Percentiles rank a stretch among this genome's conserved stretches.
Evolutionary conservation across 1,140 invertebrate species (phyloP).

Genomic region (Cydia splendana): DNA sequence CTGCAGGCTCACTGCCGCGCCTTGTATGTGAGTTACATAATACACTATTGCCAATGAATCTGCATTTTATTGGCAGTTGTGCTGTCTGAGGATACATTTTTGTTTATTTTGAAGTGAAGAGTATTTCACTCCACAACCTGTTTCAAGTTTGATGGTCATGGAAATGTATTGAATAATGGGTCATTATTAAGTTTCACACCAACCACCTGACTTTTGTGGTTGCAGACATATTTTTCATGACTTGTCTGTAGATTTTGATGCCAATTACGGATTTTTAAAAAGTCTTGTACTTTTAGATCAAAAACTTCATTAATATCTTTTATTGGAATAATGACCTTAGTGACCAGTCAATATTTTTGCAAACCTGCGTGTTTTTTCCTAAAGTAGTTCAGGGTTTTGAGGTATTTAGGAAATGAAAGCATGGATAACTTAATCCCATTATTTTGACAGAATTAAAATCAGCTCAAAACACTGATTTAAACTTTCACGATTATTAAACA

Average conservation of each 20-base stretch:
- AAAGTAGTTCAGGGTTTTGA: too few species aligned
- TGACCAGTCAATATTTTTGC: too few species aligned
- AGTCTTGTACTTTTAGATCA: too few species aligned
- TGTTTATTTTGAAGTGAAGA: not conserved
- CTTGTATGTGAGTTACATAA: slow-evolving; percentile 19
- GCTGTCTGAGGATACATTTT: not conserved
- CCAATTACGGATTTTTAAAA: not conserved
- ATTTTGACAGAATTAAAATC: too few species aligned
- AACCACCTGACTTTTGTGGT: not conserved
- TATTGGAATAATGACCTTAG: too few species aligned
- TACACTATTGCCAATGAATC: slow-evolving; percentile 10
- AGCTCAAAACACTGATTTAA: too few species aligned
- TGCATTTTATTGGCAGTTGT: slow-evolving; percentile 33
- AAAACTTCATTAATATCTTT: too few species aligned
- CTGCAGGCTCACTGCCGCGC: slow-evolving; percentile 3
- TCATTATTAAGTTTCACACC: not conserved
- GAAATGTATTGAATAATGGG: not conserved
- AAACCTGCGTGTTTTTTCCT: too few species aligned
- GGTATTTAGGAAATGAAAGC: too few species aligned
- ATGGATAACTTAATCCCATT: too few species aligned
- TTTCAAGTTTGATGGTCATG: not conserved
- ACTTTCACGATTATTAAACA: too few species aligned
- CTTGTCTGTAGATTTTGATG: not conserved
- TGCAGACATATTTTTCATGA: not conserved
- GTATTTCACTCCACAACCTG: too few species aligned